Evolutionary conservation across 2,797 vertebrate species (phyloP).

Genomic region (Centropyge bicolor): DNA sequence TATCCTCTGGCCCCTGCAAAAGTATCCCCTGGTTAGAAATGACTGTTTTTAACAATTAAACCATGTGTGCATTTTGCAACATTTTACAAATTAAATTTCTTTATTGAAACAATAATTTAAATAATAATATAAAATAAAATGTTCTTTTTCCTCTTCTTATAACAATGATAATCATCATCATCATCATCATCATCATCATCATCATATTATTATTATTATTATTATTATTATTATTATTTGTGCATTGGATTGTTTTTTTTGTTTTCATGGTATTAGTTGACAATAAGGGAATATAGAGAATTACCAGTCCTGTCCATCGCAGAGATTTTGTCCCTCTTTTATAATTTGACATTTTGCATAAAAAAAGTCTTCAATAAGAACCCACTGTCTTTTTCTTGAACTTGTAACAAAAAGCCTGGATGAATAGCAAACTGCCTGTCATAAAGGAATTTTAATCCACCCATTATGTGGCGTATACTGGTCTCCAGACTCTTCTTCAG

Average conservation of each 20-base stretch:
- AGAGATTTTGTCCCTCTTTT: neutral
- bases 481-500: constrained; percentile 31
- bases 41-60: too few species aligned
- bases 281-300: neutral
- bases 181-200: too few species aligned
- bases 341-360: neutral
- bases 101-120: too few species aligned
- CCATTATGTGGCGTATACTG: constrained; percentile 37
- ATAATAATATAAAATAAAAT: too few species aligned
- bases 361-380: neutral
- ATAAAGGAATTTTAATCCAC: constrained; percentile 63
- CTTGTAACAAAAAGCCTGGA: constrained; percentile 8
- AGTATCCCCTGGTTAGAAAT: neutral
- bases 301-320: neutral
- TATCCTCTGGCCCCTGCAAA: too few species aligned
- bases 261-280: neutral
- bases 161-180: too few species aligned
- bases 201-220: too few species aligned
- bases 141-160: too few species aligned
- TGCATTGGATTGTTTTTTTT: neutral
- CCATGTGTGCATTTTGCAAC: too few species aligned
- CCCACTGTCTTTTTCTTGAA: constrained; percentile 5
- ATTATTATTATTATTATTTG: too few species aligned
- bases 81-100: too few species aligned
- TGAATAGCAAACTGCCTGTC: constrained; percentile 44